Evolutionary conservation across 1,140 invertebrate species (phyloP), one percentile per base, ranked within the genome.

Genomic region (Sesamia nonagrioides): DNA sequence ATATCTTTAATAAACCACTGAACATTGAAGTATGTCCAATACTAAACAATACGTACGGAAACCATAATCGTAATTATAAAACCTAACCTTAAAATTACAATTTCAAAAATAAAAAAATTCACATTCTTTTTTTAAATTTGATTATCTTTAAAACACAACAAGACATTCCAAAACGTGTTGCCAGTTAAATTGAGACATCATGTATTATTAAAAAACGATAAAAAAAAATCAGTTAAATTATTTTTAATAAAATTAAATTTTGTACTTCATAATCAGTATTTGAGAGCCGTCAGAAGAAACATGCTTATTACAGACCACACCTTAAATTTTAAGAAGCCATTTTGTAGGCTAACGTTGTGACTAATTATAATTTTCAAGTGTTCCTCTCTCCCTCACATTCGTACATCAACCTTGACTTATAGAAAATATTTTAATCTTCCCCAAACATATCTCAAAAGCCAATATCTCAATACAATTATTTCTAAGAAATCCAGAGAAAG

Each of bases 241-340:
- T 54, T 54, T 54, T 54, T 3, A 8, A n/a, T 66, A 15, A 50
- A 50, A 50, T 18, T 27, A 60, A 58, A 42, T 73, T 58, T 58
- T 58, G 37, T 68, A 68, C 63, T 68, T 68, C 63, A 68, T 48
- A 45, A 58, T 42, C 54, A 68, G 42, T 48, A 50, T 68, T 68
- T 50, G 54, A 73, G 52, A 75, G 73, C 56, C 73, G 42, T 63
- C 71, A 73, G 71, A 73, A 42, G 54, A 73, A 74, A 75, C 73
- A 75, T 63, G 73, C 73, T 50, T n/a, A 63, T 50, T 75, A n/a
- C n/a, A 75, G 73, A 75, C 58, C 58, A 75, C 42, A 75, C 42
- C 56, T 75, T 75, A 42, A 37, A 75, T 50, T 75, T 63, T 61
- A 75, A 33, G 27, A 75, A 75, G 73, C 73, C 58, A 50, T 63